These are phyloP conservation scores for Pampusana beccarii DNA, from an alignment of 2,113 vertebrate species.

Conservation along the genomic window DNA sequence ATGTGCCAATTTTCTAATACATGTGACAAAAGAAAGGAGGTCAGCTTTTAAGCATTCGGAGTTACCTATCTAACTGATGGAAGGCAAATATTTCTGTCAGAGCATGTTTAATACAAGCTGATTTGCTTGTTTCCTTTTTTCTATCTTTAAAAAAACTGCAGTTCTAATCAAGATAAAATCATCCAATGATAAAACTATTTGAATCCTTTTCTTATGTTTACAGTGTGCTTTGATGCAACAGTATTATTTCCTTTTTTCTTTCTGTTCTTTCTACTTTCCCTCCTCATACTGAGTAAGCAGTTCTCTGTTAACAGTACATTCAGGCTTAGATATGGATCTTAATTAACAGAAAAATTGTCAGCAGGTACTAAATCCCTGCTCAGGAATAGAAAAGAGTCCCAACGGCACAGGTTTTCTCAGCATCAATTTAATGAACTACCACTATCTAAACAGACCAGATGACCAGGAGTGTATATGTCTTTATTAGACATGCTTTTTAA, in stretches of 20 bases:
- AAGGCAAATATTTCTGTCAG: neutral
- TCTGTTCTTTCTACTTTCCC: neutral
- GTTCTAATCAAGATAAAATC: neutral
- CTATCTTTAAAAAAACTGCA: neutral
- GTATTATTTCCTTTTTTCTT: neutral
- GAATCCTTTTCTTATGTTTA: neutral
- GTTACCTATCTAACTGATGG: neutral
- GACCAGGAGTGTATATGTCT: neutral
- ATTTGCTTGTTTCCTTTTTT: neutral
- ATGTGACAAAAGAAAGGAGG: neutral
- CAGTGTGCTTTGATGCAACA: neutral
- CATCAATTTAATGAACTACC: conserved; percentile 9
- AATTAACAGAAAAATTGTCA: conserved; percentile 54
- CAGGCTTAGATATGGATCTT: conserved; percentile 22
- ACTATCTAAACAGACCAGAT: conserved; percentile 21
- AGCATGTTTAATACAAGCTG: neutral
- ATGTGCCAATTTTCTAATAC: neutral
- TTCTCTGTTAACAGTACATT: neutral
- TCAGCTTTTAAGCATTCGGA: neutral
- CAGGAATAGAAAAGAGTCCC: neutral
- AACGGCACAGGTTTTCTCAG: neutral
- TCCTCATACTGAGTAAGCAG: neutral
- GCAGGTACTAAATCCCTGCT: conserved; percentile 9
- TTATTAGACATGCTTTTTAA: neutral
- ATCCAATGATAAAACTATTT: neutral